These are phyloP conservation scores for Drosophila sordidapex DNA, from an alignment of 2,888 invertebrate species.

Conservation along the genomic window DNA sequence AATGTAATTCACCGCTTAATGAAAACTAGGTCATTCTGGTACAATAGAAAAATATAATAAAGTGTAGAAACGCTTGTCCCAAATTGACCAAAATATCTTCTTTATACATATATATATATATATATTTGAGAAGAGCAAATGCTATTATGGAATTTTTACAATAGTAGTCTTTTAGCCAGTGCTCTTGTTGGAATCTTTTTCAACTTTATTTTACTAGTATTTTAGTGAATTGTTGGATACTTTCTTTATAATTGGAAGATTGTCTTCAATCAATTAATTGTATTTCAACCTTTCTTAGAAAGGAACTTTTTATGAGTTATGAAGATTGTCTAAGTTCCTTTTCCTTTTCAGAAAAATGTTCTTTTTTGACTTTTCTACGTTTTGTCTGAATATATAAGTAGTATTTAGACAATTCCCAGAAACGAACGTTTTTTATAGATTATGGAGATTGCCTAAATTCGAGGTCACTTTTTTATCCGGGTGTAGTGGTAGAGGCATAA, in stretches of 20 bases:
- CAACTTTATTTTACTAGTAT: not conserved
- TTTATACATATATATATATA: not conserved
- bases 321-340: not conserved
- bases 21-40: not conserved
- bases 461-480: not conserved
- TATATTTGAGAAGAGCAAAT: not conserved
- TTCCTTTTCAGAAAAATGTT: not conserved
- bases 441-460: not conserved
- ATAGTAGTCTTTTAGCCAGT: not conserved
- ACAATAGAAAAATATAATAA: not conserved
- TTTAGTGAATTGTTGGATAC: not conserved
- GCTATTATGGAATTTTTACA: not conserved
- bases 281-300: not conserved
- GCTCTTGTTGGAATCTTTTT: not conserved
- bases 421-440: not conserved
- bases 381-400: not conserved
- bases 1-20: not conserved
- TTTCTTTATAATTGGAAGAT: not conserved
- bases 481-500: not conserved
- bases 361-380: not conserved
- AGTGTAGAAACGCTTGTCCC: not conserved
- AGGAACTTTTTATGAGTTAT: rapidly evolving
- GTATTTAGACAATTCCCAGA: not conserved
- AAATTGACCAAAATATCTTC: not conserved
- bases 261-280: not conserved